Evolutionary conservation across 2,113 vertebrate species (phyloP).

Genomic region (Phalacrocorax carbo): DNA sequence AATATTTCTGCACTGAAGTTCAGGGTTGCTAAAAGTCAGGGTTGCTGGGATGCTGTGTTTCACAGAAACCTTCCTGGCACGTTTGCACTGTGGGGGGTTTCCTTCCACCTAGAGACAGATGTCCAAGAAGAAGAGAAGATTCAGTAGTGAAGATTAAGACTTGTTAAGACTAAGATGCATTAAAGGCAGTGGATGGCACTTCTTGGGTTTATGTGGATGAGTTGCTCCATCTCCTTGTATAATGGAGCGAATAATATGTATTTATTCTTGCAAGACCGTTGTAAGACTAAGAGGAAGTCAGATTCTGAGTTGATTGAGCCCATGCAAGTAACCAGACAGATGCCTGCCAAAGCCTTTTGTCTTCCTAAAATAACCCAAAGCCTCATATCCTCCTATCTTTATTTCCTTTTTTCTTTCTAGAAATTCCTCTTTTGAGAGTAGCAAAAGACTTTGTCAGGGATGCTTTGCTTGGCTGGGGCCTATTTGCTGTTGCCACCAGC

Average conservation of each 20-base stretch:
- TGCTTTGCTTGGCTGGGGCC: not conserved
- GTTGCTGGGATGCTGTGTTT: not conserved
- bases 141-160: not conserved
- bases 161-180: not conserved
- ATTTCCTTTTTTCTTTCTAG: slow-evolving; percentile 17
- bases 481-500: not conserved
- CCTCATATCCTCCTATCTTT: slow-evolving; percentile 39
- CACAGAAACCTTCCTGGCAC: not conserved
- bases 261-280: not conserved
- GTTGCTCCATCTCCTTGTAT: not conserved
- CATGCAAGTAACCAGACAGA: slow-evolving; percentile 20
- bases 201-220: not conserved
- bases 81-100: not conserved
- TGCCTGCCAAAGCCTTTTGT: slow-evolving; percentile 29
- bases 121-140: not conserved
- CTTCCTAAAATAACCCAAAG: slow-evolving; percentile 50
- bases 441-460: not conserved
- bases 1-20: not conserved
- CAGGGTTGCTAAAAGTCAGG: not conserved
- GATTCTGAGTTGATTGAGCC: slow-evolving; percentile 9
- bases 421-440: not conserved
- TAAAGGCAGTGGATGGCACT: not conserved
- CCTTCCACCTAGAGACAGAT: not conserved
- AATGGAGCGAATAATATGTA: not conserved
- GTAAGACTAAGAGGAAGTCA: slow-evolving; percentile 2